phyloP scores from a whole-genome alignment of 23 tunicate species.

The Ciona savignyi region DNA sequence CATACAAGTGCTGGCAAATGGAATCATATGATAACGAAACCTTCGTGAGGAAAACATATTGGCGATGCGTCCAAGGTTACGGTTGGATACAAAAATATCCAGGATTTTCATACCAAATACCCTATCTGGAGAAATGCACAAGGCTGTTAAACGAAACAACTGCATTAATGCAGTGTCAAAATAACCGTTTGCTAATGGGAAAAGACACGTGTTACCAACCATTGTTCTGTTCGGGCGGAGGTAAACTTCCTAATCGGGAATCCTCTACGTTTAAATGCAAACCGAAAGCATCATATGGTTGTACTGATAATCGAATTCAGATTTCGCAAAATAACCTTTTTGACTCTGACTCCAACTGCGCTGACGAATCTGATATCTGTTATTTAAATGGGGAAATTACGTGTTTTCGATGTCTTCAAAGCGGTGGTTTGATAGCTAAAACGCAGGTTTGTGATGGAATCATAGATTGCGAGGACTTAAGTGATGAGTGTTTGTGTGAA shows the following conservation, averaged over 20 bases:
- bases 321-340: constrained; percentile 17
- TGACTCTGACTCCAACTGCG: constrained; percentile 22
- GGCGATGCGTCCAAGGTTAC: not conserved
- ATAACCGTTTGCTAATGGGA: not conserved
- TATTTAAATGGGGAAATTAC: not conserved
- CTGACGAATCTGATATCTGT: constrained; percentile 36
- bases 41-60: not conserved
- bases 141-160: not conserved
- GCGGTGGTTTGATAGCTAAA: constrained; percentile 3
- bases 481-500: constrained; percentile 41
- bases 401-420: constrained; percentile 39
- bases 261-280: not conserved
- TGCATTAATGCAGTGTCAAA: not conserved
- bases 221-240: not conserved
- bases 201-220: not conserved
- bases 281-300: not conserved
- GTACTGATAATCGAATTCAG: not conserved
- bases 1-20: not conserved
- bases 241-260: not conserved
- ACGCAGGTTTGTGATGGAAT: constrained; percentile 38
- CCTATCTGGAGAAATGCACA: not conserved
- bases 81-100: not conserved
- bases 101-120: not conserved
- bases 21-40: not conserved
- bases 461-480: constrained; percentile 26